A percentile compares a stretch with the other conserved stretches of the same genome.
These are phyloP conservation scores for Tangara arthus DNA, from an alignment of 2,797 vertebrate genomes.

Conservation along the genomic window DNA sequence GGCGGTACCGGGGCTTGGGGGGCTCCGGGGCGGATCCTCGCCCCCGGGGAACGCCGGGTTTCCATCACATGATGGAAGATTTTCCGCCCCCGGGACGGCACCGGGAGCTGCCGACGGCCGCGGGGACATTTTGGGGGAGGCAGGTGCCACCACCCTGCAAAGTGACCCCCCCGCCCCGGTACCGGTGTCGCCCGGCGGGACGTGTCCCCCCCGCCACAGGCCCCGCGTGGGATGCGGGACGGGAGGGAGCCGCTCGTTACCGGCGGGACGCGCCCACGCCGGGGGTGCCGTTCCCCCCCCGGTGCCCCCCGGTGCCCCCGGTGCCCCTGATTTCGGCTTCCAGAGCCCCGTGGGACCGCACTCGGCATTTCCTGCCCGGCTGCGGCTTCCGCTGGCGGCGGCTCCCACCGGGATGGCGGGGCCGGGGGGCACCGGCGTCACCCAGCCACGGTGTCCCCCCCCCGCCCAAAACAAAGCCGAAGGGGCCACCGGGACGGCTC, in stretches of 20 bases:
- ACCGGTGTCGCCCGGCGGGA: not conserved
- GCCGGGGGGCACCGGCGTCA: not conserved
- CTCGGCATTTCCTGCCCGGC: conserved; percentile 28
- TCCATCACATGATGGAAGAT: not conserved
- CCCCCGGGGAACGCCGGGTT: not conserved
- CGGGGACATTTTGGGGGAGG: not conserved
- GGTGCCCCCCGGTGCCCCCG: not conserved
- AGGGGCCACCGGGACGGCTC: not conserved
- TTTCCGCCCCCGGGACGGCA: not conserved
- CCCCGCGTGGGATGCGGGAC: not conserved
- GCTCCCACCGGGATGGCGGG: not conserved
- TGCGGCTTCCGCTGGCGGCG: not conserved
- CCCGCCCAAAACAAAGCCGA: not conserved
- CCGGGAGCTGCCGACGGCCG: not conserved
- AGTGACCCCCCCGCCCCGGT: not conserved
- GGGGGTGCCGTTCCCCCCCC: no score
- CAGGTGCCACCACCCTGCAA: not conserved
- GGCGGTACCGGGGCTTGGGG: not conserved
- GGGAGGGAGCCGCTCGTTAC: not conserved
- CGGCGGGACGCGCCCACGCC: not conserved
- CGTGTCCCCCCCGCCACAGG: not conserved
- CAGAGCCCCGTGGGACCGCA: not conserved
- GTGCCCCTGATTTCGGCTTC: not conserved
- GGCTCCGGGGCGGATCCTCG: not conserved
- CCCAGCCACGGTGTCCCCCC: not conserved